These are phyloP conservation scores for Argyra leucocephala DNA, from an alignment of 2,888 invertebrate genomes.

Conservation along the genomic window DNA sequence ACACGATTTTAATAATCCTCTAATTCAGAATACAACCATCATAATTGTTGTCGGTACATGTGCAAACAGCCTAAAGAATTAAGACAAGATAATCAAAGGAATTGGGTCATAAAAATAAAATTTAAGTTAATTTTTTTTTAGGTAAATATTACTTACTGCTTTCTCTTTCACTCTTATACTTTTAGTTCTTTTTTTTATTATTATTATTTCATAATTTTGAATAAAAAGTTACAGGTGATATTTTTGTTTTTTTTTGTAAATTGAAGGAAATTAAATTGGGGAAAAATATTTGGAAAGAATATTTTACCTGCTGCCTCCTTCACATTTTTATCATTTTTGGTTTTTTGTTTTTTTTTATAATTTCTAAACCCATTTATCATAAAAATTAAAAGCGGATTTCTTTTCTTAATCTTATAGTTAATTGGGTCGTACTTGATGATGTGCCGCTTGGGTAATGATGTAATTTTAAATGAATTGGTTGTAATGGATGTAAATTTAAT, in stretches of 20 bases:
- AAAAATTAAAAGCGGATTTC: neutral
- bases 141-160: no score
- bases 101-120: neutral
- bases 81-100: conserved; percentile 4
- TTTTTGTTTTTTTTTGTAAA: neutral
- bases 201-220: neutral
- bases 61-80: no score
- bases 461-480: neutral
- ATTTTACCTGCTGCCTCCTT: no score
- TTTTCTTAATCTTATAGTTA: neutral
- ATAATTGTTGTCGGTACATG: no score
- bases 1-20: no score
- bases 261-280: no score
- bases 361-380: neutral
- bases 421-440: neutral
- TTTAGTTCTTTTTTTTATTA: neutral
- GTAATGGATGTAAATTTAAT: conserved; percentile 3
- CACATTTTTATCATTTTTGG: no score
- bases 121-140: no score
- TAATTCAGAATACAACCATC: no score
- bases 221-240: neutral
- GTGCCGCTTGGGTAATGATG: neutral
- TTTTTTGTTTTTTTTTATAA: neutral
- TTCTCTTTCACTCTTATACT: neutral
- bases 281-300: no score